Conservation (phyloP, 1,140 invertebrate species). For the Tribolium madens region DNA sequence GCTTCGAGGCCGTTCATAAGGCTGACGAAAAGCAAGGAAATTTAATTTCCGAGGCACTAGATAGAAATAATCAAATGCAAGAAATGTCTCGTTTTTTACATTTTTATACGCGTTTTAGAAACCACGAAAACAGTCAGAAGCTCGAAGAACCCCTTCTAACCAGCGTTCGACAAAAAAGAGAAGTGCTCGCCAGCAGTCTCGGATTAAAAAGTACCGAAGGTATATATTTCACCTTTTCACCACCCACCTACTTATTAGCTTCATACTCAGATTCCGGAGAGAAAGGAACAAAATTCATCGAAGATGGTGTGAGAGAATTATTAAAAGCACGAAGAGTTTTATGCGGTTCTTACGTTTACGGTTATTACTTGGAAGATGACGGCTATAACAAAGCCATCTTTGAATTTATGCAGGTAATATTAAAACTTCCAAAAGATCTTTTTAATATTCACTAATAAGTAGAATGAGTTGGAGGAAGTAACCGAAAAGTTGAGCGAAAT, state of each 20-base stretch:
- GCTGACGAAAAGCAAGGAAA: conserved; percentile 74
- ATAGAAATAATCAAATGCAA: conserved; percentile 73
- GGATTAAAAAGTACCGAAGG: conserved; percentile 63
- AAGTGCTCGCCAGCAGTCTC: conserved; percentile 69
- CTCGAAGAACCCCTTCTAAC: conserved; percentile 75
- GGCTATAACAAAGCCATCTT: conserved; percentile 78
- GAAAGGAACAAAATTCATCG: conserved; percentile 71
- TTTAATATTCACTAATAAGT: conserved; percentile 38
- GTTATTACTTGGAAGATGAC: conserved; percentile 76
- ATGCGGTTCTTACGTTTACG: conserved; percentile 78
- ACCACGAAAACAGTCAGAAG: conserved; percentile 76
- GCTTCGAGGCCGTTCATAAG: conserved; percentile 76
- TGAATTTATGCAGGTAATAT: conserved; percentile 77
- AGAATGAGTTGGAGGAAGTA: conserved; percentile 78
- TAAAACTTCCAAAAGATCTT: conserved; percentile 10
- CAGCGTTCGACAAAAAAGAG: conserved; percentile 75
- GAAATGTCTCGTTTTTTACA: conserved; percentile 77
- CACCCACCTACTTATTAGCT: not conserved
- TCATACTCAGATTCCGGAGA: conserved; percentile 61
- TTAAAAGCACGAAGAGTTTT: conserved; percentile 75
- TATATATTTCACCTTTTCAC: conserved; percentile 43
- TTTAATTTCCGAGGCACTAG: conserved; percentile 73
- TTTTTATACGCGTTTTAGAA: conserved; percentile 76
- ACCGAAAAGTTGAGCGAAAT: conserved; percentile 77
- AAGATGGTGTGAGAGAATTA: conserved; percentile 75